Conservation (phyloP, 2,888 invertebrate genomes). For the Cerceris rybyensis region DNA sequence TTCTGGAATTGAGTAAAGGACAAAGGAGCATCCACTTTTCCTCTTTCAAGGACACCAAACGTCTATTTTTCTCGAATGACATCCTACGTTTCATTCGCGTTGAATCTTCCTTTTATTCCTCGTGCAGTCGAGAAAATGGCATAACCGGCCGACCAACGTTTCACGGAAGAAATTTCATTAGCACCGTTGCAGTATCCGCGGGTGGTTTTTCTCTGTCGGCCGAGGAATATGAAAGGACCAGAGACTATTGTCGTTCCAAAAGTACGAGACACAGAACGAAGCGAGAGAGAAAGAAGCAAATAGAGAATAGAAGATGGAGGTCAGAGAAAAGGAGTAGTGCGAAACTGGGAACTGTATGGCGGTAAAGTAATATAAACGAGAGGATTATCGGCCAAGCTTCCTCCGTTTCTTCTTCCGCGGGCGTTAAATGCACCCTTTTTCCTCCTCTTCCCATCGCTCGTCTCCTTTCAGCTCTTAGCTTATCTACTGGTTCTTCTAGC, state of each 20-base stretch:
- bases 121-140: constrained; percentile 25
- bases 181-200: constrained; percentile 49
- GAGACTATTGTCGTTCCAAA: constrained; percentile 46
- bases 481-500: constrained; percentile 49
- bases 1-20: no score
- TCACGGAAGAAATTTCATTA: constrained; percentile 63
- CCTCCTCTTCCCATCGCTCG: constrained; percentile 19
- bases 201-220: constrained; percentile 49
- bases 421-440: constrained; percentile 61
- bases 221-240: constrained; percentile 60
- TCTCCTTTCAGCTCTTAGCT: constrained; percentile 29
- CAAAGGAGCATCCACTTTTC: no score
- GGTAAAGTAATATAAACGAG: constrained; percentile 72
- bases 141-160: constrained; percentile 26
- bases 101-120: not conserved
- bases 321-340: constrained; percentile 8
- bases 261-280: constrained; percentile 10
- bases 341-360: constrained; percentile 40
- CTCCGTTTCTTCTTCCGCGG: constrained; percentile 50
- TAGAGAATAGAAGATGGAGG: not conserved
- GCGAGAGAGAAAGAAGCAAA: not conserved
- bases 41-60: not conserved
- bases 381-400: constrained; percentile 67
- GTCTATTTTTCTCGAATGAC: constrained; percentile 20
- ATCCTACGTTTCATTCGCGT: not conserved